Evolutionary conservation across 2,888 invertebrate genomes (phyloP).

Genomic region (Tachina grossa): DNA sequence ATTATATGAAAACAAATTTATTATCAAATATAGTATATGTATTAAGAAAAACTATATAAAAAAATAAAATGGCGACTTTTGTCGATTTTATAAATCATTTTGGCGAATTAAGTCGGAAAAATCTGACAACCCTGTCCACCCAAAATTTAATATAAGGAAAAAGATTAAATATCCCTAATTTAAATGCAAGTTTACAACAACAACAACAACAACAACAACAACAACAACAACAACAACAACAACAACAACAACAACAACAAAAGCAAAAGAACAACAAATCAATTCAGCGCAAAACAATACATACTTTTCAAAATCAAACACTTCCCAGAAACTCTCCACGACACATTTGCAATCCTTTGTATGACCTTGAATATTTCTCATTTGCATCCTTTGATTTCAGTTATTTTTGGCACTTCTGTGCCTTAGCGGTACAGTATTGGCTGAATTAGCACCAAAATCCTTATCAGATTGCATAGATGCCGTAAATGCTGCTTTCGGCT

Average conservation of each 20-base stretch:
- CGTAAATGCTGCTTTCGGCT: constrained; percentile 83
- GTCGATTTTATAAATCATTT: too few relatives aligned
- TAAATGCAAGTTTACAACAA: too few relatives aligned
- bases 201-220: too few relatives aligned
- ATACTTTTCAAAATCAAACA: too few relatives aligned
- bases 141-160: too few relatives aligned
- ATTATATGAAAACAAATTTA: too few relatives aligned
- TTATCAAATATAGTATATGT: too few relatives aligned
- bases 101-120: too few relatives aligned
- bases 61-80: too few relatives aligned
- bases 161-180: too few relatives aligned
- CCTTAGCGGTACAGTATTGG: constrained; percentile 76
- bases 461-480: constrained; percentile 80
- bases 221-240: not conserved
- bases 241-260: not conserved
- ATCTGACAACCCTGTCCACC: too few relatives aligned
- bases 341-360: constrained; percentile 31
- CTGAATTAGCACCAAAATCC: constrained; percentile 75
- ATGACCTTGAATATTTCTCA: constrained; percentile 70
- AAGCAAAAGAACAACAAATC: not conserved
- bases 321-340: not conserved
- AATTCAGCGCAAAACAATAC: not conserved
- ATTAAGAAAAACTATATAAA: too few relatives aligned
- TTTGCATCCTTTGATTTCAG: constrained; percentile 70
- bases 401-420: constrained; percentile 78